Conservation (phyloP, 1,140 invertebrate genomes). For the Cyrtorhinus lividipennis region DNA sequence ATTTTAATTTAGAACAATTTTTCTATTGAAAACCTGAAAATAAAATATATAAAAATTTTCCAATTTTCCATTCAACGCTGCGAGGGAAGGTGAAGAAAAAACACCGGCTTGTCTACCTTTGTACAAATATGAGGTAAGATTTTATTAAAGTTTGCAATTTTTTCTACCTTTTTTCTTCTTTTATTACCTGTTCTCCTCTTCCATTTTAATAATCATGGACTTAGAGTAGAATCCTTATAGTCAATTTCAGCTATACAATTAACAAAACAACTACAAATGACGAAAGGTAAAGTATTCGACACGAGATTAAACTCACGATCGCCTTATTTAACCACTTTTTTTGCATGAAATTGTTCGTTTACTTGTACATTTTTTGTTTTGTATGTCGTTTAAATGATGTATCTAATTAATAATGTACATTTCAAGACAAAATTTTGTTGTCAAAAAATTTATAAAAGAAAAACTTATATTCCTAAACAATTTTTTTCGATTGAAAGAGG, state of each 20-base stretch:
- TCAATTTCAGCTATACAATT: slow-evolving; percentile 4
- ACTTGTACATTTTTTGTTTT: background rate
- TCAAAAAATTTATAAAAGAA: too few species aligned
- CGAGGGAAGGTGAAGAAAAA: too few species aligned
- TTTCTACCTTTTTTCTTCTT: slow-evolving; percentile 6
- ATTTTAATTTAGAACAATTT: too few species aligned
- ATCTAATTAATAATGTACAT: background rate
- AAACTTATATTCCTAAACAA: background rate
- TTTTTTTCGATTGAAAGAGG: background rate
- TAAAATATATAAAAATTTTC: too few species aligned
- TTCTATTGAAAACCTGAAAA: too few species aligned
- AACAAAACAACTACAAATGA: slow-evolving; percentile 3
- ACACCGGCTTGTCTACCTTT: background rate
- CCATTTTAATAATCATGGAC: background rate
- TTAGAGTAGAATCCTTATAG: background rate
- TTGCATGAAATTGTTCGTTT: background rate
- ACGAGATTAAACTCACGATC: background rate
- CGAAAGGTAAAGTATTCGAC: background rate
- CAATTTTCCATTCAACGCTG: too few species aligned
- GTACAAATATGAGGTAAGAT: slow-evolving; percentile 16
- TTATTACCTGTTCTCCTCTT: too few species aligned
- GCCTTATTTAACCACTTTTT: background rate
- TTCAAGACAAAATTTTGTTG: too few species aligned
- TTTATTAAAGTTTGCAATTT: slow-evolving; percentile 2
- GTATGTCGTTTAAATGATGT: too few species aligned